phyloP scores from a whole-genome alignment of 1,140 invertebrate genomes.

The Colletes gigas region DNA sequence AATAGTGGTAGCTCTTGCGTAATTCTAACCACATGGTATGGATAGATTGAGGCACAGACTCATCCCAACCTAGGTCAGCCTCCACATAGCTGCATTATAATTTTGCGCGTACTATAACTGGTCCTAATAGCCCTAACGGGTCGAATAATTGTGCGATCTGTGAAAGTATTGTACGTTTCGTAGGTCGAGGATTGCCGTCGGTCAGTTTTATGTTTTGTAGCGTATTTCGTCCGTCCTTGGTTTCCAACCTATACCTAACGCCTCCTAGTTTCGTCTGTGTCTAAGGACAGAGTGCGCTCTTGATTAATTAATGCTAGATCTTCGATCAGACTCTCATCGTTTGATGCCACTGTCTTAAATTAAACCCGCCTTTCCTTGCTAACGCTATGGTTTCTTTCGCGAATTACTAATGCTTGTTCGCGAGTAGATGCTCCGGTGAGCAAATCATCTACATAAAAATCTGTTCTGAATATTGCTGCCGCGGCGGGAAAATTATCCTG shows the following conservation, averaged over 20 bases:
- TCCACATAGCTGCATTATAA: neutral
- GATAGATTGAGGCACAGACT: neutral
- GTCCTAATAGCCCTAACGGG: neutral
- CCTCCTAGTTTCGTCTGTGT: neutral
- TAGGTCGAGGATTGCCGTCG: neutral
- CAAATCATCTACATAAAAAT: constrained; percentile 7
- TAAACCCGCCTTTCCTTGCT: neutral
- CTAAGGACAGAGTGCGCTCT: neutral
- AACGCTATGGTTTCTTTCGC: neutral
- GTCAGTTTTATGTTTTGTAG: neutral
- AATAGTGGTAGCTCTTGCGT: no score
- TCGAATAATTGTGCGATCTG: neutral
- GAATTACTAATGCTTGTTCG: neutral
- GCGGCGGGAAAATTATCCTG: neutral
- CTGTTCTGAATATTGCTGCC: neutral
- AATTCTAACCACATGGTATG: neutral
- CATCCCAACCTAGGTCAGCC: neutral
- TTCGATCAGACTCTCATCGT: neutral
- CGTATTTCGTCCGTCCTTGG: neutral
- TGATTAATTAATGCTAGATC: neutral
- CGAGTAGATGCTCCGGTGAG: no score
- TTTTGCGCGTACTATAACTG: neutral
- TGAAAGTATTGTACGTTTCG: neutral
- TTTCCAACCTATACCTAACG: no score
- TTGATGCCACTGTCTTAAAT: neutral